Evolutionary conservation across 92 coral and sea anemone species (phyloP).

Genomic region (Palythoa caribaeorum): DNA sequence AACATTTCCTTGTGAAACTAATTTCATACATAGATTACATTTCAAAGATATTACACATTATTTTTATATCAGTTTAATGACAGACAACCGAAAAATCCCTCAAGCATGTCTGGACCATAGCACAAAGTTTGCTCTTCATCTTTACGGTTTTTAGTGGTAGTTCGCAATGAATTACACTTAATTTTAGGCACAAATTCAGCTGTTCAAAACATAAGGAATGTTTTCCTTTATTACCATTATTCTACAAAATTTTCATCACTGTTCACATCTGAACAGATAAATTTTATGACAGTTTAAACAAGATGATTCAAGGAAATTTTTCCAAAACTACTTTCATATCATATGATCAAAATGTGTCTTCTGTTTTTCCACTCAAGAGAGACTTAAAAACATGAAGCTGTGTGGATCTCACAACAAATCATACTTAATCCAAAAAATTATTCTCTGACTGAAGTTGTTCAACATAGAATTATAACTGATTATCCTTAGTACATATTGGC

Average conservation of each 20-base stretch:
- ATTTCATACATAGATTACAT: conserved; percentile 27
- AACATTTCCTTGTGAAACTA: background rate
- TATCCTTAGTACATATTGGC: background rate
- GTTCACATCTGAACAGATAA: conserved; percentile 10
- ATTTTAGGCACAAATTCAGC: conserved; percentile 13
- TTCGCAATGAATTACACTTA: conserved; percentile 7
- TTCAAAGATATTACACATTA: conserved; percentile 22
- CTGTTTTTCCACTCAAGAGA: background rate
- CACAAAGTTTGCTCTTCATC: background rate
- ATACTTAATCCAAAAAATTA: background rate
- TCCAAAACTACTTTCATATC: background rate
- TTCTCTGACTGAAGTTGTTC: background rate
- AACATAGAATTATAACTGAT: background rate
- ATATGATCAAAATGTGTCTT: conserved; percentile 12
- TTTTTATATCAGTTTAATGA: conserved; percentile 21
- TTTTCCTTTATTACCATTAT: background rate
- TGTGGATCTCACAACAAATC: background rate
- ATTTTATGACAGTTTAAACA: conserved; percentile 12
- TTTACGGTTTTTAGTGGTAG: background rate
- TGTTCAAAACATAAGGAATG: background rate
- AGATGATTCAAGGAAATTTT: background rate
- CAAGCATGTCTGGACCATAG: conserved; percentile 11
- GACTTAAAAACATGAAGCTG: conserved; percentile 6
- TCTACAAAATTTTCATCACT: conserved; percentile 1
- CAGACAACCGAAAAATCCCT: conserved; percentile 26